phyloP scores from a whole-genome alignment of 2,113 vertebrate genomes.

The Engraulis encrasicolus region DNA sequence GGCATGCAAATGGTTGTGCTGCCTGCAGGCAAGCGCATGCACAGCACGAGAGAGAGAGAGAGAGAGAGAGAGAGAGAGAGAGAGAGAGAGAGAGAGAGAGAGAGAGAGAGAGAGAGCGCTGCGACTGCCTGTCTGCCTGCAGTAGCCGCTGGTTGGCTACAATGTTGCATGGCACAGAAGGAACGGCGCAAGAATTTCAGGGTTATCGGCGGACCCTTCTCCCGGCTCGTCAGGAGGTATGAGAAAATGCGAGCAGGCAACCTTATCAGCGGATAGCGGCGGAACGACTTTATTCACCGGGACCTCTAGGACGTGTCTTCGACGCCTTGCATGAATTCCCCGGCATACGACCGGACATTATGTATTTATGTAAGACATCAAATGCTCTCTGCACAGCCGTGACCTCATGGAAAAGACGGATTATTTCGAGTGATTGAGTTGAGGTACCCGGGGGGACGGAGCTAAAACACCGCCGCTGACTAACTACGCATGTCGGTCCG shows the following conservation, averaged over 20 bases:
- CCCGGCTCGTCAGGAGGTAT: background rate
- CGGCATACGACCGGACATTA: background rate
- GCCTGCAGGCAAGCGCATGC: background rate
- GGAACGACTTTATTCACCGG: background rate
- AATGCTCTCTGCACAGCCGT: background rate
- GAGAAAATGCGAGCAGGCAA: background rate
- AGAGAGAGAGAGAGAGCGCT: conserved; percentile 25
- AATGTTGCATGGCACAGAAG: background rate
- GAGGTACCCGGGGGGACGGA: background rate
- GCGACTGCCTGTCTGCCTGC: background rate
- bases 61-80: too few species aligned
- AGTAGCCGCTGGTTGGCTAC: conserved; percentile 11
- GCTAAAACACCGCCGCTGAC: background rate
- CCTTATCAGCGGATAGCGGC: background rate
- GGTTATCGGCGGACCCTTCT: background rate
- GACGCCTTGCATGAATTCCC: background rate
- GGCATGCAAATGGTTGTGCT: conserved; percentile 6
- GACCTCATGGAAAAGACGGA: conserved; percentile 6
- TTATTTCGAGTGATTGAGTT: conserved; percentile 3
- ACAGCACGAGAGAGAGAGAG: conserved; percentile 9
- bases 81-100: conserved; percentile 24
- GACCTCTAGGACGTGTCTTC: background rate
- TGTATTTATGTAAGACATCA: background rate
- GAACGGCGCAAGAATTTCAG: background rate
- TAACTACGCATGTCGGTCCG: conserved; percentile 6